Base-by-base conservation (phyloP, 2,113 vertebrate species). In the Sturnira hondurensis region DNA sequence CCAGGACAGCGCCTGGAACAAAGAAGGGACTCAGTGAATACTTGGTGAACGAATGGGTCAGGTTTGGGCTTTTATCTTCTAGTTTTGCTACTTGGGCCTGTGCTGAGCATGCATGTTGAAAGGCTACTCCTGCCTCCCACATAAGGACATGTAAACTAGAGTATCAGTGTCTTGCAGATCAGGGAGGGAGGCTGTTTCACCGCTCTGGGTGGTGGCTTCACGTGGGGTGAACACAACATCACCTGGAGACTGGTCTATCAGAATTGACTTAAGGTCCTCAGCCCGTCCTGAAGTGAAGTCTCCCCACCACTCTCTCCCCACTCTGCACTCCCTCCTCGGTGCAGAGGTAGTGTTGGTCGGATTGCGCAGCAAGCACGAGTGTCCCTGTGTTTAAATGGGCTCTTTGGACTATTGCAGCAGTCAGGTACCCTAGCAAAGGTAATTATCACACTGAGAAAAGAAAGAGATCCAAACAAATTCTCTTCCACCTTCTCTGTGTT, bases 341-440 rank as follows among this genome's bases (percentile, higher is more conserved):
- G 31, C 54, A 45, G 67, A 82, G 65, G 43, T 65, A 70, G 38
- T 70, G 22, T 6, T 9, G 28, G 16, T 43, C 1, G 22, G 78
- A 50, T 26, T 43, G 1, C 11, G 1, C 31, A 77, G 10, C 16
- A 8, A 4, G 24, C 4, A 1, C 28, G 7, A 24, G 22, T 0
- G 0, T 38, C 13, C 20, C 6, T 56, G 31, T 83, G 56, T 43
- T 67, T 38, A 50, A 3, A 0, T 41, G 16, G n/a, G 31, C 45
- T 17, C 38, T 68, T 45, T 31, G 11, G 38, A 50, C 14, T 36
- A 14, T 36, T 50, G 6, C 7, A 8, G 6, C 7, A 8, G 9
- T 52, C 77, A 68, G 16, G 3, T 47, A 26, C 13, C 19, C 15
- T 26, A 17, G 12, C 45, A 65, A 1, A 22, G 65, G 24, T 31